Evolutionary conservation across 2,888 invertebrate species (phyloP).

Genomic region (Ptychoptera albimana): DNA sequence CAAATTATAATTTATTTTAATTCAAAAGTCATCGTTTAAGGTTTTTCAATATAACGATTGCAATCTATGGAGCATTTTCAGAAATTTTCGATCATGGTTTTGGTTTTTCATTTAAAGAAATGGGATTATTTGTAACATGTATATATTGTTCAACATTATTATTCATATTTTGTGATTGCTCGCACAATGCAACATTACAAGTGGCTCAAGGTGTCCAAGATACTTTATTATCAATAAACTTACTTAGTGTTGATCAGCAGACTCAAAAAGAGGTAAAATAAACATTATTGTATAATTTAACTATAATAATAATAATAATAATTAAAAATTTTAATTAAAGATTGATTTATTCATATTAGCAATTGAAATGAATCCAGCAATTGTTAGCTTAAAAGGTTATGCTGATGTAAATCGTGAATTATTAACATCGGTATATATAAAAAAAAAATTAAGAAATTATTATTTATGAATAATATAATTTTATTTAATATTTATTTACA

Average conservation of each 20-base stretch:
- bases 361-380: constrained; percentile 53
- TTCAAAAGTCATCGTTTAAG: constrained; percentile 17
- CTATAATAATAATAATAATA: neutral
- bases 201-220: constrained; percentile 48
- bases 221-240: constrained; percentile 39
- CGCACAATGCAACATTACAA: constrained; percentile 44
- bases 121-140: constrained; percentile 45
- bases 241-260: constrained; percentile 38
- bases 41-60: constrained; percentile 50
- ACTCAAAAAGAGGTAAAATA: constrained; percentile 40
- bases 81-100: constrained; percentile 51
- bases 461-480: neutral
- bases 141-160: constrained; percentile 42
- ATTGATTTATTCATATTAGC: constrained; percentile 51
- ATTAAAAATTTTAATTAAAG: constrained; percentile 21
- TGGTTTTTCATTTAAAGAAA: constrained; percentile 47
- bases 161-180: constrained; percentile 49
- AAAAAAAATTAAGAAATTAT: neutral
- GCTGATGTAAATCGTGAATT: constrained; percentile 47
- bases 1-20: neutral
- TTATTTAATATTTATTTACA: constrained; percentile 24
- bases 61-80: constrained; percentile 48
- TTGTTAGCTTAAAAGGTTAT: constrained; percentile 49
- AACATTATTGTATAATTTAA: neutral
- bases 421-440: constrained; percentile 39